phyloP scores from a whole-genome alignment of 2,888 invertebrate species.

The Prostheceraeus crozeri region DNA sequence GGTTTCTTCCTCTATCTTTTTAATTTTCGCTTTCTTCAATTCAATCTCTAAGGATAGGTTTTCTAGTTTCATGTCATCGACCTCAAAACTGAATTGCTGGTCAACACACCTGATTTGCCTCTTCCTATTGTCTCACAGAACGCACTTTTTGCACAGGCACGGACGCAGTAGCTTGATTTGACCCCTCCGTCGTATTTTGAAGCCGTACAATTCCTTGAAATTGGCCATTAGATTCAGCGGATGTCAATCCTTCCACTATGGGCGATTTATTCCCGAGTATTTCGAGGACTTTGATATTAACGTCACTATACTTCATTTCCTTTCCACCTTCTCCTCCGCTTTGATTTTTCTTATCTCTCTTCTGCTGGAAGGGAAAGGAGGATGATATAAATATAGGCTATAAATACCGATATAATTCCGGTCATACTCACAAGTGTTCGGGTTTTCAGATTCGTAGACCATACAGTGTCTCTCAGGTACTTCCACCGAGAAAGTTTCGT shows the following conservation, averaged over 20 bases:
- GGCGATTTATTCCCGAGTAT: constrained; percentile 28
- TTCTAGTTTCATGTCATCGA: neutral
- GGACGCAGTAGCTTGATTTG: too few relatives aligned
- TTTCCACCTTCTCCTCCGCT: constrained; percentile 22
- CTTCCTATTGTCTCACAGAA: too few relatives aligned
- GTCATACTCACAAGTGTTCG: constrained; percentile 19
- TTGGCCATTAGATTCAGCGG: constrained; percentile 18
- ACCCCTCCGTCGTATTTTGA: too few relatives aligned
- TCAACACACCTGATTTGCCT: too few relatives aligned
- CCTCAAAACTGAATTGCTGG: too few relatives aligned
- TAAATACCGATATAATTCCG: too few relatives aligned
- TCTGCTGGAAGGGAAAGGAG: too few relatives aligned
- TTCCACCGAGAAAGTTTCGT: too few relatives aligned
- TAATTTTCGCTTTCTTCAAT: constrained; percentile 7
- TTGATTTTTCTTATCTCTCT: neutral
- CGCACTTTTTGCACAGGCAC: too few relatives aligned
- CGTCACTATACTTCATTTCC: neutral
- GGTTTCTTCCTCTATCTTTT: constrained; percentile 6
- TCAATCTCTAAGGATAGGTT: constrained; percentile 6
- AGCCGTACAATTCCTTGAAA: constrained; percentile 1
- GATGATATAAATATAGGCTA: too few relatives aligned
- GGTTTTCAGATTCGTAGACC: constrained; percentile 23
- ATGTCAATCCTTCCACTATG: constrained; percentile 3
- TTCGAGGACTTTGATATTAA: constrained; percentile 25
- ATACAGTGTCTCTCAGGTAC: constrained; percentile 19